These are phyloP conservation scores for Vulpes lagopus DNA, from an alignment of 2,113 vertebrate genomes.

Conservation along the genomic window DNA sequence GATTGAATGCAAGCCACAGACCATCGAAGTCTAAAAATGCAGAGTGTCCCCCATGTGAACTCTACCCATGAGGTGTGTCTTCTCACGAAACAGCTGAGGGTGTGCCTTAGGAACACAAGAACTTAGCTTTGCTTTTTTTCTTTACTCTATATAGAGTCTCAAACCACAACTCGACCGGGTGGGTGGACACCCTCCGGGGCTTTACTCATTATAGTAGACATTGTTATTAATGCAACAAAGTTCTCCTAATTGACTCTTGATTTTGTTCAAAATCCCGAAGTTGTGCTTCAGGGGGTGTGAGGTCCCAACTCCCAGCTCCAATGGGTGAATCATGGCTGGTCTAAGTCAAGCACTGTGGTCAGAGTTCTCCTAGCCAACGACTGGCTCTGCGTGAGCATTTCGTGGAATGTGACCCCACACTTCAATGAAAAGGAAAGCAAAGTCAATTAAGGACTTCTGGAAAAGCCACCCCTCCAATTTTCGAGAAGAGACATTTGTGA, in stretches of 20 bases:
- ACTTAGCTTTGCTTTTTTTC: background rate
- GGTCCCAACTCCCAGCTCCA: background rate
- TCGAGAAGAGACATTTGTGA: background rate
- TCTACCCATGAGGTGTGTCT: background rate
- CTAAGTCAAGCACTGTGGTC: background rate
- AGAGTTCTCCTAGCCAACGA: background rate
- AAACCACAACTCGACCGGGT: background rate
- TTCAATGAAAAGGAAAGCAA: background rate
- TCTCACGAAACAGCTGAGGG: background rate
- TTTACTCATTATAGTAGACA: background rate
- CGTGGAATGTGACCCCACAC: background rate
- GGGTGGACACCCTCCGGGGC: background rate
- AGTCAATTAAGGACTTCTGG: background rate
- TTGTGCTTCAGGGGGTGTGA: background rate
- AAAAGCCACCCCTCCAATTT: background rate
- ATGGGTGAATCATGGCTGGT: background rate
- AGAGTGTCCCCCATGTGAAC: background rate
- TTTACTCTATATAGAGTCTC: background rate
- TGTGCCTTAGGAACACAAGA: constrained; percentile 41
- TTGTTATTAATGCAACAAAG: background rate
- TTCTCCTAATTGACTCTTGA: background rate
- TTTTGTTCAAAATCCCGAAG: background rate
- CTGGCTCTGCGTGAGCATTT: background rate
- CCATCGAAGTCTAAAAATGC: background rate
- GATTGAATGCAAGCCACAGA: background rate